Conservation (phyloP, 2,888 invertebrate genomes). For the Hypselothyrea guttata region DNA sequence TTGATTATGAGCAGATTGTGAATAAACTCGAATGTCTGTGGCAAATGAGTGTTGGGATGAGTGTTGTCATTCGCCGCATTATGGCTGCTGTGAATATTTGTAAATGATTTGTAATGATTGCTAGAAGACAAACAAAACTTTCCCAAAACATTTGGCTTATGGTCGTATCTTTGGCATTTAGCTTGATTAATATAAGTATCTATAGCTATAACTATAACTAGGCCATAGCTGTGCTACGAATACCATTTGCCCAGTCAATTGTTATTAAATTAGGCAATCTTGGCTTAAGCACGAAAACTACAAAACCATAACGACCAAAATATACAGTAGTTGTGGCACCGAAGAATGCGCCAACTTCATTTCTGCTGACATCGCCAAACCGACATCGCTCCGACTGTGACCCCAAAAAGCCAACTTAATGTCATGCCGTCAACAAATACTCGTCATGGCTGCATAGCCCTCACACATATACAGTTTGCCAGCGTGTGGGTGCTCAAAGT, state of each 20-base stretch:
- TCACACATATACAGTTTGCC: background rate
- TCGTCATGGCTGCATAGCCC: constrained; percentile 75
- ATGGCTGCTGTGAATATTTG: constrained; percentile 27
- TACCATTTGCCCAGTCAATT: constrained; percentile 46
- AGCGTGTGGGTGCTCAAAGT: constrained; percentile 11
- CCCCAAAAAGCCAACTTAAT: constrained; percentile 73
- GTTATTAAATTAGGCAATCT: constrained; percentile 67
- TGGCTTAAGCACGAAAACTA: constrained; percentile 31
- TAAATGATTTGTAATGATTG: constrained; percentile 6
- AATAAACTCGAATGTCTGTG: constrained; percentile 21
- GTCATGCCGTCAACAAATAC: constrained; percentile 72
- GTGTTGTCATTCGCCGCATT: too few species aligned
- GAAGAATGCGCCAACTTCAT: constrained; percentile 60
- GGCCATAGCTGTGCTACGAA: constrained; percentile 28
- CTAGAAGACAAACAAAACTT: background rate
- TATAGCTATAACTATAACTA: constrained; percentile 25
- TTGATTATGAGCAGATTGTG: constrained; percentile 70
- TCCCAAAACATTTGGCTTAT: too few species aligned
- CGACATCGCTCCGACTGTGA: constrained; percentile 57
- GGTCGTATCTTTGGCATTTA: background rate
- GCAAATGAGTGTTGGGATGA: background rate
- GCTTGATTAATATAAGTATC: constrained; percentile 8
- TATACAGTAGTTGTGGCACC: constrained; percentile 21
- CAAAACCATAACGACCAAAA: constrained; percentile 51
- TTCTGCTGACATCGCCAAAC: constrained; percentile 51